Conservation (phyloP, 2,113 vertebrate species). For the Anthoscopus minutus region DNA sequence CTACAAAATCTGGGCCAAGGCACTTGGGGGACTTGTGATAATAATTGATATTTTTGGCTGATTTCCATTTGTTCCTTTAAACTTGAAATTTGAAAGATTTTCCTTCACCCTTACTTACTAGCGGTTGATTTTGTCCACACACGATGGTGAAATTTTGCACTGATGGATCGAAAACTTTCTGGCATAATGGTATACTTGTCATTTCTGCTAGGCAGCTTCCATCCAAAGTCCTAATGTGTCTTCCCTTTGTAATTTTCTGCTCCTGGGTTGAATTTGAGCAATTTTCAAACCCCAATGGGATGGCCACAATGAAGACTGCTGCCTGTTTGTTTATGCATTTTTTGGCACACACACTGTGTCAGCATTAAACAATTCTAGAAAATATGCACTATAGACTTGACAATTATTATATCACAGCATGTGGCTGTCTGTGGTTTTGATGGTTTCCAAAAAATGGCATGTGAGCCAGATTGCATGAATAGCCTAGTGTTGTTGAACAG, state of each 20-base stretch:
- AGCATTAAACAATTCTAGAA: constrained; percentile 9
- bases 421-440: constrained; percentile 1
- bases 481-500: neutral
- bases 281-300: neutral
- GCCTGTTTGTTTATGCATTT: neutral
- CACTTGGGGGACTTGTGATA: neutral
- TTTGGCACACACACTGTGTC: neutral
- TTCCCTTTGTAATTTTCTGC: neutral
- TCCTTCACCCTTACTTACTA: neutral
- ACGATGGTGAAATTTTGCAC: fast-evolving
- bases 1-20: neutral
- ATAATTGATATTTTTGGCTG: neutral
- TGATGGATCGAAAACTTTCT: neutral
- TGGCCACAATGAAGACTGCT: neutral
- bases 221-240: neutral
- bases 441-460: constrained; percentile 16
- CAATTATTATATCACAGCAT: neutral
- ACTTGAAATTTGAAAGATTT: neutral
- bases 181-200: neutral
- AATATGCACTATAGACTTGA: neutral
- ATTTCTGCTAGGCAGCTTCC: neutral
- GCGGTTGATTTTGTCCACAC: neutral
- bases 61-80: neutral
- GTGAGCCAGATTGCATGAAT: constrained; percentile 29
- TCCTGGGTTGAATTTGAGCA: neutral